These are phyloP conservation scores for Cyprinodon variegatus DNA, from an alignment of 2,113 vertebrate genomes.

Conservation along the genomic window DNA sequence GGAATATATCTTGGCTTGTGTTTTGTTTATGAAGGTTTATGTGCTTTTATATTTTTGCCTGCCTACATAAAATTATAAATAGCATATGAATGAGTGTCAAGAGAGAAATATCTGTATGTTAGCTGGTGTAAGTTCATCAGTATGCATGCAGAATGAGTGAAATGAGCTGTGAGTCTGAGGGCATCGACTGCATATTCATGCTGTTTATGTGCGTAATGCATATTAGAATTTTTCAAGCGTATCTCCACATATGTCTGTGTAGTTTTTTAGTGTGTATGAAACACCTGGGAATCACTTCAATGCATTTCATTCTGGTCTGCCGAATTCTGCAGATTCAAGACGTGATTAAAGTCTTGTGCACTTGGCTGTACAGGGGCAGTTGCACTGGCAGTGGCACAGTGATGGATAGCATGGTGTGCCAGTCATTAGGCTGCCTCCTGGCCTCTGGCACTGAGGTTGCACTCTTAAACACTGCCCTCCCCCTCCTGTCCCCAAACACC, in stretches of 20 bases:
- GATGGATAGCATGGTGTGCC: constrained; percentile 79
- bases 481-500: constrained; percentile 70
- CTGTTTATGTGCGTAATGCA: constrained; percentile 38
- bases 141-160: constrained; percentile 65
- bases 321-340: constrained; percentile 38
- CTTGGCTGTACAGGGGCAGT: constrained; percentile 54
- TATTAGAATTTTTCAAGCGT: constrained; percentile 35
- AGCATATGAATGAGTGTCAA: constrained; percentile 67
- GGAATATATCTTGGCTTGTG: constrained; percentile 37
- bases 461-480: constrained; percentile 78
- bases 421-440: constrained; percentile 81
- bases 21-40: constrained; percentile 47
- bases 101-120: constrained; percentile 66
- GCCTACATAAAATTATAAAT: constrained; percentile 70
- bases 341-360: constrained; percentile 71
- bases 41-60: constrained; percentile 49
- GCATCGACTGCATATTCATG: constrained; percentile 63
- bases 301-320: constrained; percentile 39
- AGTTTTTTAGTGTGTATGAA: constrained; percentile 18
- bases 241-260: constrained; percentile 26
- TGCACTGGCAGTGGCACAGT: constrained; percentile 75
- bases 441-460: constrained; percentile 79
- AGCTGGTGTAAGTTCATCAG: constrained; percentile 54
- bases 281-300: constrained; percentile 11
- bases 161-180: constrained; percentile 69